Evolutionary conservation across 2,888 invertebrate genomes (phyloP), one percentile per base, ranked within the genome.

Genomic region (Megastigmus dorsalis): DNA sequence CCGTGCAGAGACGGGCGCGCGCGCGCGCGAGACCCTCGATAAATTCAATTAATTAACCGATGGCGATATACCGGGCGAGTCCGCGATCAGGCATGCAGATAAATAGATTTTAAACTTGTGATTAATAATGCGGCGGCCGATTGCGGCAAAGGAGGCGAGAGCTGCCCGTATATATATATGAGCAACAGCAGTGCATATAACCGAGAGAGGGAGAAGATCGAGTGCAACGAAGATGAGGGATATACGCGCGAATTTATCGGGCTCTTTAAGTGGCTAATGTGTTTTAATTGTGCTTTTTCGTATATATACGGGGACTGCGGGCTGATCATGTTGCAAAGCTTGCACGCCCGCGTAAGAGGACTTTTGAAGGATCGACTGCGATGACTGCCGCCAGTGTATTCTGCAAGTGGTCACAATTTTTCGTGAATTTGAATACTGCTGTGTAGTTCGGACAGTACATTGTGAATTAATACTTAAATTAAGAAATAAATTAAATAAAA

Each of bases 21-120:
- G 28, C 36, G 55, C 15, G 23, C 10, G 50, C 50, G 26, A 28
- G 43, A 30, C 70, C 74, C 62, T 62, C 76, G 76, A 76, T 76
- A 76, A 76, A 76, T 76, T 72, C 76, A 72, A 76, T 76, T 76
- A 76, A 76, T 76, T 76, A 67, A 69, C 60, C 20, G 71, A 63
- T 45, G 62, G 54, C 48, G 68, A 62, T 67, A n/a, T n/a, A 54
- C 18, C n/a, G 26, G 18, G 28, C 28, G 20, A 9, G 41, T 3
- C 1, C 23, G 28, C 28, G 75, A 76, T 72, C 68, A 15, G 50
- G 3, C 52, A 2, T 2, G 7, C 55, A 60, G 76, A 76, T 76
- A 76, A 76, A 73, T 73, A 66, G 69, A 76, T 76, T 57, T 73
- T 55, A 15, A 50, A n/a, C 30, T 54, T 48, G 65, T 60, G 76